Conservation (phyloP, 2,113 vertebrate species). For the Delphinapterus leucas region DNA sequence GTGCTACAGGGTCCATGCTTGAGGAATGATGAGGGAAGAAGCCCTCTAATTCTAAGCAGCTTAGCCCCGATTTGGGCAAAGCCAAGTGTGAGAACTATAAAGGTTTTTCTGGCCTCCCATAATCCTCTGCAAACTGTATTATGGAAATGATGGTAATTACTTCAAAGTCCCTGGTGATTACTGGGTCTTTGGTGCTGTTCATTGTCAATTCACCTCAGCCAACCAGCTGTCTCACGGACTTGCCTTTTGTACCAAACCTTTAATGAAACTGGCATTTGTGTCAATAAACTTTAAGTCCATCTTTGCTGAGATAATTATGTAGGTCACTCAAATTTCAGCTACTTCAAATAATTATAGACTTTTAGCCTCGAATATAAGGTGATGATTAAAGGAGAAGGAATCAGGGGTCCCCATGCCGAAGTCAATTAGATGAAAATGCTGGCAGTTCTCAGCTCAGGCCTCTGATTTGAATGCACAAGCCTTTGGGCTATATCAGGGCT, state of each 20-base stretch:
- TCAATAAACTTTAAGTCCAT: slow-evolving; percentile 75
- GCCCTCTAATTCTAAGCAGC: neutral
- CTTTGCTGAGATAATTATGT: slow-evolving; percentile 73
- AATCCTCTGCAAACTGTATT: slow-evolving; percentile 55
- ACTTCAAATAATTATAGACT: slow-evolving; percentile 77
- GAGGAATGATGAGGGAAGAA: neutral
- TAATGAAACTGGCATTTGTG: slow-evolving; percentile 75
- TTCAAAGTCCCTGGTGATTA: slow-evolving; percentile 44
- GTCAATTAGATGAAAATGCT: slow-evolving; percentile 59
- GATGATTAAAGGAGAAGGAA: slow-evolving; percentile 64
- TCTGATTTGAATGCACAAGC: slow-evolving; percentile 37
- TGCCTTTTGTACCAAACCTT: slow-evolving; percentile 68
- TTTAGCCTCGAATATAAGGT: slow-evolving; percentile 68
- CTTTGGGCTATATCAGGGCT: slow-evolving; percentile 20
- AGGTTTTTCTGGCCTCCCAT: slow-evolving; percentile 46
- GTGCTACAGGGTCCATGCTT: neutral
- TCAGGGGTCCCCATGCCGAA: slow-evolving; percentile 39
- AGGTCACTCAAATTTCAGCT: slow-evolving; percentile 73
- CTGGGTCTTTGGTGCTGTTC: slow-evolving; percentile 38
- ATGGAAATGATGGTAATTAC: slow-evolving; percentile 68
- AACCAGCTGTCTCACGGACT: slow-evolving; percentile 64
- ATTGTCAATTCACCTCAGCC: slow-evolving; percentile 57
- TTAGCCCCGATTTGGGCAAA: neutral
- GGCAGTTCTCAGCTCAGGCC: neutral
- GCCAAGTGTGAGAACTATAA: neutral